These are phyloP conservation scores for Sitobion miscanthi DNA, from an alignment of 1,140 invertebrate species.

Conservation along the genomic window DNA sequence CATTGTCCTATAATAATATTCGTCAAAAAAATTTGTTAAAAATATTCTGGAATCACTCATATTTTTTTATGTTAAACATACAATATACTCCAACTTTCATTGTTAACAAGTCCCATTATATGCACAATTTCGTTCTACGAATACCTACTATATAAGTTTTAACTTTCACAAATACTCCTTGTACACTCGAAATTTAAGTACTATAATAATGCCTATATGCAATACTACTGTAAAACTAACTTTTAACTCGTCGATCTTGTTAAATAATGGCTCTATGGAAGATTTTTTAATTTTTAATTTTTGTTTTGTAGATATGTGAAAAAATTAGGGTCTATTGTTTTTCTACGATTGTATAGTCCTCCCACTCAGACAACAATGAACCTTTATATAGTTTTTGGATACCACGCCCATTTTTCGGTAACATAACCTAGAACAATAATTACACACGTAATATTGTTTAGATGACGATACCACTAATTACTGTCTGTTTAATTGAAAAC, in stretches of 20 bases:
- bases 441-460: neutral
- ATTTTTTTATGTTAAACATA: neutral
- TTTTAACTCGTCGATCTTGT: neutral
- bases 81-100: neutral
- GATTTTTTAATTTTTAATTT: neutral
- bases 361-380: neutral
- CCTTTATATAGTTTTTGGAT: neutral
- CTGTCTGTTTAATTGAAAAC: neutral
- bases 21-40: neutral
- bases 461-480: neutral
- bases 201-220: neutral
- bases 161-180: neutral
- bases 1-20: neutral
- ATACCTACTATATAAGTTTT: neutral
- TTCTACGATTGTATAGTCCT: neutral
- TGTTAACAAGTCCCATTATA: neutral
- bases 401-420: neutral
- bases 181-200: neutral
- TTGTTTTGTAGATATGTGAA: neutral
- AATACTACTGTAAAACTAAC: neutral
- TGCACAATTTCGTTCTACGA: neutral
- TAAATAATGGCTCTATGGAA: neutral
- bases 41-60: neutral
- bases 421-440: conserved; percentile 29
- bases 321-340: conserved; percentile 23